These are phyloP conservation scores for Setophaga coronata DNA, from an alignment of 2,113 vertebrate genomes.

Conservation along the genomic window DNA sequence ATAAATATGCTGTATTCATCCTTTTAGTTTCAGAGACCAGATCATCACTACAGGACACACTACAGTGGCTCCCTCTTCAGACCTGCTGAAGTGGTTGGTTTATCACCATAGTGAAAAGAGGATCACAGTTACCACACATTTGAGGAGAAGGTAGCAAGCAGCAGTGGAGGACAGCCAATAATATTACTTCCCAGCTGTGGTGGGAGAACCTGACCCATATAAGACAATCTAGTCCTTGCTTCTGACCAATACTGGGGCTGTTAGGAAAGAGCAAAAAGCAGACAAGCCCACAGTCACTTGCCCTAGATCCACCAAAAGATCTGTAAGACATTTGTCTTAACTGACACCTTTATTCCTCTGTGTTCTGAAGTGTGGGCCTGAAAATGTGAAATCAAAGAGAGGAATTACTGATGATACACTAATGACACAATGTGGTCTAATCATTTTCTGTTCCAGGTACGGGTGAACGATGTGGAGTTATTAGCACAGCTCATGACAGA, in stretches of 20 bases:
- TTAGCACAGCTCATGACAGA: neutral
- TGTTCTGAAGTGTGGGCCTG: neutral
- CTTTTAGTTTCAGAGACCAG: neutral
- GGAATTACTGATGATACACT: neutral
- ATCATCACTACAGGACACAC: neutral
- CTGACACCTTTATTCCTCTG: neutral
- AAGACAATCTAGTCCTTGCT: neutral
- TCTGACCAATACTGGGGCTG: neutral
- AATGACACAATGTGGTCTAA: neutral
- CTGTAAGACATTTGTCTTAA: neutral
- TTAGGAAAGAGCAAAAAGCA: neutral
- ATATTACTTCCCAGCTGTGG: neutral
- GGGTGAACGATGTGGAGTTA: neutral
- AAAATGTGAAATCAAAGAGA: neutral
- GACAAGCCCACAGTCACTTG: rapidly evolving
- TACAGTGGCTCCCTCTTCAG: too few relatives aligned
- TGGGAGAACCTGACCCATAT: too few relatives aligned
- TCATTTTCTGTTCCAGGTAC: neutral
- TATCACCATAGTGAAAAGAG: neutral
- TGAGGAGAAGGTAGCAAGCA: neutral
- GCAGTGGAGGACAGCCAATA: neutral
- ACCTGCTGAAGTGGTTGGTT: neutral
- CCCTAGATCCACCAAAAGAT: neutral
- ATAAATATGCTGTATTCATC: neutral
- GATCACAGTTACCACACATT: neutral